Evolutionary conservation across 2,888 invertebrate species (phyloP).

Genomic region (Drosophila koepferae): DNA sequence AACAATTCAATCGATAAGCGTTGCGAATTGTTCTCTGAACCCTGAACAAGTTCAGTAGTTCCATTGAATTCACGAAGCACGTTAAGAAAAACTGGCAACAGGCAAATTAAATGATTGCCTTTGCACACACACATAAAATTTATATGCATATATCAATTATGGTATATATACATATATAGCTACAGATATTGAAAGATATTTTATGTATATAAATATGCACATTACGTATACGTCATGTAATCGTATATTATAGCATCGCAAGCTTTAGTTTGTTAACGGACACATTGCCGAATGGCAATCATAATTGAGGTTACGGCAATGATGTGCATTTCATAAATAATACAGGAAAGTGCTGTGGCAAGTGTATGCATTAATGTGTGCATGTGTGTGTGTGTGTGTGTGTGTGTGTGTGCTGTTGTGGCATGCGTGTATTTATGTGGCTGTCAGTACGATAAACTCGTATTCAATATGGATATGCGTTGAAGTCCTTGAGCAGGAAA

Average conservation of each 20-base stretch:
- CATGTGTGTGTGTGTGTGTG: conserved; percentile 16
- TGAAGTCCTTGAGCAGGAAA: conserved; percentile 57
- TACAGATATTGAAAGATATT: neutral
- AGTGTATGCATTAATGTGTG: conserved; percentile 19
- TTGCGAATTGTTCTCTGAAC: neutral
- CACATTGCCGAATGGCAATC: conserved; percentile 59
- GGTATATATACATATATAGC: neutral
- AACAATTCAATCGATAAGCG: neutral
- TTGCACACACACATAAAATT: neutral
- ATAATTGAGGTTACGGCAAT: conserved; percentile 75
- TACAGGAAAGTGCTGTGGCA: conserved; percentile 46
- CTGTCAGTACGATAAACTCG: conserved; percentile 55
- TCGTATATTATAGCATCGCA: conserved; percentile 23
- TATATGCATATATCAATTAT: conserved; percentile 15
- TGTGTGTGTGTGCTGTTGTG: conserved; percentile 12
- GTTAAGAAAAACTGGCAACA: neutral
- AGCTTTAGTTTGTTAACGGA: conserved; percentile 47
- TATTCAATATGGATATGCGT: conserved; percentile 61
- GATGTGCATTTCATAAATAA: conserved; percentile 80
- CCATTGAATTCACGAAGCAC: neutral
- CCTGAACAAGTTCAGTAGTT: conserved; percentile 3
- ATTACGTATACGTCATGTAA: conserved; percentile 11
- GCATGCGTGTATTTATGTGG: conserved; percentile 44
- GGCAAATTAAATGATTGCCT: neutral
- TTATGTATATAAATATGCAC: neutral